These are phyloP conservation scores for Strongylocentrotus purpuratus DNA, from an alignment of 35 echinoderm and acorn worm species.

Conservation along the genomic window DNA sequence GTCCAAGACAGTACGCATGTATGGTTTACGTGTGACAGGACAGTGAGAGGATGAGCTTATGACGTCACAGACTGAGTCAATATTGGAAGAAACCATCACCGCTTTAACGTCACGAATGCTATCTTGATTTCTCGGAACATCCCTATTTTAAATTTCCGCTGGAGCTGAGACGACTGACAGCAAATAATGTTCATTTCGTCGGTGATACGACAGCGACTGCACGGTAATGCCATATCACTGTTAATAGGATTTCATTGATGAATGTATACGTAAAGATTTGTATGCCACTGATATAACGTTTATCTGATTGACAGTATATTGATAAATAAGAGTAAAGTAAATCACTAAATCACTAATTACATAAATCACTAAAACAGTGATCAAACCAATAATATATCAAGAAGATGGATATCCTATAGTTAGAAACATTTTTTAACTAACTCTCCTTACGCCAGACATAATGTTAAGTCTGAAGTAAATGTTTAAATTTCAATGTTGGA, in stretches of 20 bases:
- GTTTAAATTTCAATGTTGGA: too few species aligned
- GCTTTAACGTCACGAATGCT: background rate
- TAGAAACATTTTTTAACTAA: too few species aligned
- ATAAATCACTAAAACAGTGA: too few species aligned
- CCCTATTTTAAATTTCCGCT: background rate
- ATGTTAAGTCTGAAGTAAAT: too few species aligned
- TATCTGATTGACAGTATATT: too few species aligned
- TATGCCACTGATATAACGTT: background rate
- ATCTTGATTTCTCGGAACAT: background rate
- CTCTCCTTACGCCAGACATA: too few species aligned
- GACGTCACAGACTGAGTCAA: background rate
- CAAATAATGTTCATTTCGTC: background rate
- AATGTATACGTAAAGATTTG: background rate
- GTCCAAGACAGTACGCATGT: background rate
- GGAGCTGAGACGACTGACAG: background rate
- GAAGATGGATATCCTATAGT: too few species aligned
- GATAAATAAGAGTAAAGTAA: too few species aligned
- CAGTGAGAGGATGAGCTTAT: background rate
- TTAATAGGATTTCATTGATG: background rate
- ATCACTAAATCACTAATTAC: too few species aligned
- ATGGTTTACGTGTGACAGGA: background rate
- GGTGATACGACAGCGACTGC: background rate
- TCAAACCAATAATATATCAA: too few species aligned
- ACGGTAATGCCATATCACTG: background rate
- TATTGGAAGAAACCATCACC: background rate